Evolutionary conservation across 2,113 vertebrate species (phyloP).

Genomic region (Ceuthmochares aereus): DNA sequence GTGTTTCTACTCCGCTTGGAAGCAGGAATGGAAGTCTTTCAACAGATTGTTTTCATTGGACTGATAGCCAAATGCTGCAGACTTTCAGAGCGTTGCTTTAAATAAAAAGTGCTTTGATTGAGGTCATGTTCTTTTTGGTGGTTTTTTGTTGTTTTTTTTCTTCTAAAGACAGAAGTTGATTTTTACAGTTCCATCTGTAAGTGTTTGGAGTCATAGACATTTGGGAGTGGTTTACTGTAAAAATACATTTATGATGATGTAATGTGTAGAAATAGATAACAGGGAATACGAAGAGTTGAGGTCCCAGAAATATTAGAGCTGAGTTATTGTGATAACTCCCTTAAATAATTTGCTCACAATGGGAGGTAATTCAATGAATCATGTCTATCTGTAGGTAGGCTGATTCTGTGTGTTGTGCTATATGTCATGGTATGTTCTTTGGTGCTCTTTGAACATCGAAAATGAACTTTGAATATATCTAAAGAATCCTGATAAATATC

Average conservation of each 20-base stretch:
- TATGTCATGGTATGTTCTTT: not conserved
- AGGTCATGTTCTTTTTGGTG: not conserved
- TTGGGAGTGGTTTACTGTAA: not conserved
- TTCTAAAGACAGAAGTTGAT: not conserved
- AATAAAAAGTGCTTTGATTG: not conserved
- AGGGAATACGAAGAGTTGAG: not conserved
- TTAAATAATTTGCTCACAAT: rapidly evolving
- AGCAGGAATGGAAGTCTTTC: not conserved
- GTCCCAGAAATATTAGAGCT: not conserved
- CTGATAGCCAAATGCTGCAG: not conserved
- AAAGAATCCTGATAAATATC: not conserved
- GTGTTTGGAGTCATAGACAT: not conserved
- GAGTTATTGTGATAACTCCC: not conserved
- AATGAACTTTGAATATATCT: not conserved
- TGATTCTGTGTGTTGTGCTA: not conserved
- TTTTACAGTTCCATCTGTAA: not conserved
- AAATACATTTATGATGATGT: not conserved
- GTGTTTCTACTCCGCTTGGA: not conserved
- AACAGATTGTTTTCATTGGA: not conserved
- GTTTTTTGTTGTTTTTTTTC: not conserved
- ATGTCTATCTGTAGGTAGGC: not conserved
- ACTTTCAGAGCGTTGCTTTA: not conserved
- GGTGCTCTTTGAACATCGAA: not conserved
- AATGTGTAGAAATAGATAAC: not conserved
- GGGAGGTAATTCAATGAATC: not conserved